Conservation (phyloP, 2,888 invertebrate species). For the Metalampra italica region DNA sequence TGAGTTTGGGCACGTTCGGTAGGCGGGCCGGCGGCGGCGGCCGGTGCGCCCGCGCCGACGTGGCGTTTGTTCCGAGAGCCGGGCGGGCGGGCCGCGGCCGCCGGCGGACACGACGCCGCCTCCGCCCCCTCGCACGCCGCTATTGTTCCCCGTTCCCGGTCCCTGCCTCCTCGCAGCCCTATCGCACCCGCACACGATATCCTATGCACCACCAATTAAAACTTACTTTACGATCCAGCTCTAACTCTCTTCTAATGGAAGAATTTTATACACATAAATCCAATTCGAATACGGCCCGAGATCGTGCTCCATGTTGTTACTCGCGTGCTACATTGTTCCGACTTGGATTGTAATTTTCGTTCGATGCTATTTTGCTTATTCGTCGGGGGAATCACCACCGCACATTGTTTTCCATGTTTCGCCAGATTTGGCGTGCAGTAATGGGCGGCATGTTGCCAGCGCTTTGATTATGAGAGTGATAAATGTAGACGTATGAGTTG, state of each 20-base stretch:
- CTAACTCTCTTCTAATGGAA: constrained; percentile 49
- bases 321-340: constrained; percentile 28
- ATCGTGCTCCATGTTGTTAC: constrained; percentile 36
- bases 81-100: constrained; percentile 51
- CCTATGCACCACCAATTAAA: constrained; percentile 58
- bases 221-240: constrained; percentile 49
- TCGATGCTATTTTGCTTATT: constrained; percentile 18
- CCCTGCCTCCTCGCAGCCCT: constrained; percentile 18
- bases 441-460: constrained; percentile 16
- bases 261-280: constrained; percentile 45
- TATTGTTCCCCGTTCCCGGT: constrained; percentile 34
- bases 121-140: constrained; percentile 65
- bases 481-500: constrained; percentile 13
- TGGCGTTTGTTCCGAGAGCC: constrained; percentile 39
- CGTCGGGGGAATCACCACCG: constrained; percentile 21
- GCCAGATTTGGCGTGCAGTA: constrained; percentile 18
- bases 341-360: constrained; percentile 24
- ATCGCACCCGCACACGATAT: constrained; percentile 40
- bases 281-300: constrained; percentile 34
- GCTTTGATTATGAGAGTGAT: constrained; percentile 19
- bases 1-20: constrained; percentile 28
- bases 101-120: constrained; percentile 55
- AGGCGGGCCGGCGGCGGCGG: constrained; percentile 27
- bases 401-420: constrained; percentile 17
- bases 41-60: not conserved